Base-by-base conservation (phyloP, 2,888 invertebrate species). In the Schizotus pectinicornis region DNA sequence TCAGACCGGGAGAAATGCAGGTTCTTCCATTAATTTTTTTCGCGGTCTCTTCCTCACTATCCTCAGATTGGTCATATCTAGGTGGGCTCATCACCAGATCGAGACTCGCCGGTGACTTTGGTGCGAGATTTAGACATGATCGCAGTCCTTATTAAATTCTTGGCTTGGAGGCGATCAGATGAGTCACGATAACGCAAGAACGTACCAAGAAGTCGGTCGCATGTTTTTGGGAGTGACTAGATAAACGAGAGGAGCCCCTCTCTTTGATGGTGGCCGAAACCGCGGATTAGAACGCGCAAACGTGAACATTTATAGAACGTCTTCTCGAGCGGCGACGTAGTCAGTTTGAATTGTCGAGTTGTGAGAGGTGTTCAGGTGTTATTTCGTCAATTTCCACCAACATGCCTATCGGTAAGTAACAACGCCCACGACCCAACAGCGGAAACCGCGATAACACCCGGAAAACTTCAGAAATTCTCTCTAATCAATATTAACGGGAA, bases 291-390 rank as follows among this genome's bases (percentile, higher is more conserved):
- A 57, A 62, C 57, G 69, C 69, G 71, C 71, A 71, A 67, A 55
- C 71, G 69, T 69, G 62, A 65, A 68, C 63, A 62, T 68, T 69
- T 68, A 68, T 69, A 70, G 63, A 65, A 60, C 51, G 52, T 56
- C 55, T 54, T 59, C 55, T 47, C 51, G 63, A 58, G 57, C 61
- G 67, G 61, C 63, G 51, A 69, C 67, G 65, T 65, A 65, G 61
- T 65, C 66, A 67, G 64, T 67, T 68, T 66, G 63, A 66, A 63
- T 62, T 64, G 59, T 62, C 53, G 22, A 46, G 14, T 33, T 31
- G 55, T 59, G 64, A 57, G 37, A 22, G 8, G 48, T 60, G 52
- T 55, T 55, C 45, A 50, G 50, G 54, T 55, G 59, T 37, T 36
- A 38, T 46, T 53, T 45, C 32, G 41, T 22, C 34, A 50, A 48